These are phyloP conservation scores for Craniophora ligustri DNA, from an alignment of 2,888 invertebrate species.

Conservation along the genomic window DNA sequence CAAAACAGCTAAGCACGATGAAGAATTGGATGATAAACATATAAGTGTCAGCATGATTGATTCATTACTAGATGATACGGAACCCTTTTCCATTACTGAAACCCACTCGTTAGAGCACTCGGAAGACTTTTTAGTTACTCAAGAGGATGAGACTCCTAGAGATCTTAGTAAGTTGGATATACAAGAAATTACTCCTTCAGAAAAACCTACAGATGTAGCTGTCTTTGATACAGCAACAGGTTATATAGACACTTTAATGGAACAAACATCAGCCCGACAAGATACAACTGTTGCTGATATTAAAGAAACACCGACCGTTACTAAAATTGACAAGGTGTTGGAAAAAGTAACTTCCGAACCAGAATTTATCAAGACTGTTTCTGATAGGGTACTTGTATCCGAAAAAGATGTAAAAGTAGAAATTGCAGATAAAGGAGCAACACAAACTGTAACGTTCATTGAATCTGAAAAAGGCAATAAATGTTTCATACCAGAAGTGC, in stretches of 20 bases:
- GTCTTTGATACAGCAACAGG: no score
- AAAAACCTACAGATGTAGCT: constrained; percentile 7
- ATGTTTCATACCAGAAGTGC: neutral
- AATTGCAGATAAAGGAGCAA: constrained; percentile 21
- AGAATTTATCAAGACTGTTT: neutral
- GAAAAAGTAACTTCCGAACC: neutral
- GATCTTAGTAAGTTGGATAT: constrained; percentile 46
- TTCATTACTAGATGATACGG: constrained; percentile 67
- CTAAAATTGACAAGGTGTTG: neutral
- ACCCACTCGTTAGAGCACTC: constrained; percentile 62
- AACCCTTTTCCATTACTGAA: constrained; percentile 60
- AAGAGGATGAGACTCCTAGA: constrained; percentile 61
- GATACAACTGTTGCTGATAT: neutral
- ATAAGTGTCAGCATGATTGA: constrained; percentile 73
- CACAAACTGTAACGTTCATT: constrained; percentile 19
- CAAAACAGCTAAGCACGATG: constrained; percentile 42
- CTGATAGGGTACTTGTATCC: neutral
- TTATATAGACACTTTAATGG: constrained; percentile 10
- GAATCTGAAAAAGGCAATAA: constrained; percentile 11
- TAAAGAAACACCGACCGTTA: neutral
- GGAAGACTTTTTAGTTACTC: constrained; percentile 54
- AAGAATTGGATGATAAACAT: constrained; percentile 65
- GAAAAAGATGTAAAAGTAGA: constrained; percentile 5
- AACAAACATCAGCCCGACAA: constrained; percentile 8
- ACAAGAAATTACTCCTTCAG: constrained; percentile 4